Base-by-base conservation (phyloP, 1,140 invertebrate genomes). In the Drosophila pallidifrons region DNA sequence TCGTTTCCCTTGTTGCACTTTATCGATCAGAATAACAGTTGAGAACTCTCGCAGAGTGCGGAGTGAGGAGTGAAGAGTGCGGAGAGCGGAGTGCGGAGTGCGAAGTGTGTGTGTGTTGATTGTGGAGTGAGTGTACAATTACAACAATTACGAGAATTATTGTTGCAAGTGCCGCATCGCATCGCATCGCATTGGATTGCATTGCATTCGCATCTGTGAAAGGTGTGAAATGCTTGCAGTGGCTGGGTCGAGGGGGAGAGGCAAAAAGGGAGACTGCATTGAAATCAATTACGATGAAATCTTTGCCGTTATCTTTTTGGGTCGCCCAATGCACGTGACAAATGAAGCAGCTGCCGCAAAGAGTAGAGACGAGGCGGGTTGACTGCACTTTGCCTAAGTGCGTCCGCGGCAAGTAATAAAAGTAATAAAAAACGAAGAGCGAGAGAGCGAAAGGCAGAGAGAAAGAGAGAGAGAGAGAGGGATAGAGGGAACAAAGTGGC, bases 371-470 rank as follows among this genome's bases (percentile, higher is more conserved):
- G 15, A 51, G 35, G 43, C 58, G 77, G 81, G 81, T 79, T 83
- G 83, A 83, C 77, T 83, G 81, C 81, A 83, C 81, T 83, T 85
- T 85, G 77, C 73, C 81, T 85, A 83, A 83, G 81, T 83, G 81
- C 81, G 81, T 83, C 81, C 81, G 81, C 70, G 75, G 63, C 81
- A 64, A 66, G 81, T 74, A 83, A 82, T 82, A 82, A 82, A 82
- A 82, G 75, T 79, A 82, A 82, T 78, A 82, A 76, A 74, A 65
- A 54, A 60, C 32, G 15, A 54, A 41, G 46, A 75, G 41, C 58
- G 58, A 41, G 60, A n/a, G n/a, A 54, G 38, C 11, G 25, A n/a
- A 15, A 15, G n/a, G 32, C 2, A 54, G 16, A 49, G 35, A 7
- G 1, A 25, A 1, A 8, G 7, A 51, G 6, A 25, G 16, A 20